Evolutionary conservation across 2,113 vertebrate genomes (phyloP).

Genomic region (Conger conger): DNA sequence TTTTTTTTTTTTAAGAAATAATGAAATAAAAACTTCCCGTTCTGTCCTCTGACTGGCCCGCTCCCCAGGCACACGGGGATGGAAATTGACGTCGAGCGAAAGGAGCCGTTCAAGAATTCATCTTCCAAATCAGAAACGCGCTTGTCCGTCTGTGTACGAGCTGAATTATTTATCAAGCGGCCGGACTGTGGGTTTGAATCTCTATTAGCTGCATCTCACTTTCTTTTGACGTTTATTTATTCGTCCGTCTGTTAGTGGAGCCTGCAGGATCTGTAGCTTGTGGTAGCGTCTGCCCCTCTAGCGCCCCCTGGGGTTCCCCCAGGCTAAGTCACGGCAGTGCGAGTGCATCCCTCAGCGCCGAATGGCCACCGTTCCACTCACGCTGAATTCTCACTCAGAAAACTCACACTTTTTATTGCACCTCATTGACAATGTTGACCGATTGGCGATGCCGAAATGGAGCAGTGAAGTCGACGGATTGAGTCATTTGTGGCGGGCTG

Average conservation of each 20-base stretch:
- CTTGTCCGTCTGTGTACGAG: slow-evolving; percentile 64
- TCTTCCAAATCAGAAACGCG: slow-evolving; percentile 71
- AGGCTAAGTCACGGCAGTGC: slow-evolving; percentile 43
- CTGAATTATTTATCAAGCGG: slow-evolving; percentile 75
- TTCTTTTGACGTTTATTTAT: slow-evolving; percentile 67
- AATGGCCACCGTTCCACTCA: slow-evolving; percentile 28
- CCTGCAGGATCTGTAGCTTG: slow-evolving; percentile 34
- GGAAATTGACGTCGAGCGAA: slow-evolving; percentile 66
- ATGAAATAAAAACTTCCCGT: slow-evolving; percentile 21
- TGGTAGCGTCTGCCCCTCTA: slow-evolving; percentile 49
- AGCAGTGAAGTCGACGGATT: not conserved
- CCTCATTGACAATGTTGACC: not conserved
- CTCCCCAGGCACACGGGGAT: slow-evolving; percentile 52
- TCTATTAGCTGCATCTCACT: slow-evolving; percentile 74
- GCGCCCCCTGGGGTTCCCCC: slow-evolving; percentile 40
- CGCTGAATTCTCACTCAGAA: no score
- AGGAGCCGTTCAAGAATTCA: slow-evolving; percentile 69
- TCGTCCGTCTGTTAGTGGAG: slow-evolving; percentile 52
- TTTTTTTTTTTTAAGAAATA: no score
- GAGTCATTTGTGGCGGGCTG: not conserved
- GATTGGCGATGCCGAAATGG: not conserved
- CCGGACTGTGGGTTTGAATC: slow-evolving; percentile 71
- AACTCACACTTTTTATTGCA: no score
- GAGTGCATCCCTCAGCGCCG: slow-evolving; percentile 51
- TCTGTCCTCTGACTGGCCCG: not conserved